Percentiles rank a stretch among this genome's conserved stretches.
These are phyloP conservation scores for Myioborus miniatus DNA, from an alignment of 2,797 vertebrate species.

Conservation along the genomic window DNA sequence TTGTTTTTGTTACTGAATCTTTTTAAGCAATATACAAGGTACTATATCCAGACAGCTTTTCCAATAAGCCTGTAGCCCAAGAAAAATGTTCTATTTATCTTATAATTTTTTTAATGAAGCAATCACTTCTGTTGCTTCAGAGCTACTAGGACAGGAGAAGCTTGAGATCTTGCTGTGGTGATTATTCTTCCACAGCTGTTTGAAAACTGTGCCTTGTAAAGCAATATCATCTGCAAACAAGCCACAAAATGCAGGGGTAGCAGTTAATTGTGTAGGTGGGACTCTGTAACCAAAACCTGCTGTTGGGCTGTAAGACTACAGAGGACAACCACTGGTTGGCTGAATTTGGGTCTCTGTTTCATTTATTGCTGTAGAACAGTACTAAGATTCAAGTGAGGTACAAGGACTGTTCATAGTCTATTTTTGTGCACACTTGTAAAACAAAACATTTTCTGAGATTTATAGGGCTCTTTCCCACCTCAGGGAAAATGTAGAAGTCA, in stretches of 20 bases:
- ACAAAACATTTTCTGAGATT: neutral
- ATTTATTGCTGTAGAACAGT: neutral
- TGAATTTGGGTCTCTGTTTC: neutral
- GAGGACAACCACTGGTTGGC: neutral
- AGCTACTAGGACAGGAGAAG: neutral
- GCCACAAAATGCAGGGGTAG: neutral
- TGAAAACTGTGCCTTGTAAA: neutral
- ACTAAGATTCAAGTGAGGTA: neutral
- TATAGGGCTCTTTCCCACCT: neutral
- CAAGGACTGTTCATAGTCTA: neutral
- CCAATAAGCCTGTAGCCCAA: neutral
- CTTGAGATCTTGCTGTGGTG: neutral
- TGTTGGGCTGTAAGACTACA: neutral
- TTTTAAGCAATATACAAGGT: neutral
- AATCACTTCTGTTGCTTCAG: neutral
- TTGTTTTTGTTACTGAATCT: neutral
- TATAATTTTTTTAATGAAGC: neutral
- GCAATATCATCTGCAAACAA: neutral
- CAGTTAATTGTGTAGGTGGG: neutral
- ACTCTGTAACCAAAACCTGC: neutral
- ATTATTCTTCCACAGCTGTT: neutral
- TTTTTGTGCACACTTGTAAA: neutral
- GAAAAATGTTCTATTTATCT: neutral
- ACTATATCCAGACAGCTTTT: neutral
- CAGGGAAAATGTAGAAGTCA: neutral